A percentile compares a stretch with the other conserved stretches of the same genome.
phyloP scores from a whole-genome alignment of 1,140 invertebrate genomes.

The Lordiphosa collinella region DNA sequence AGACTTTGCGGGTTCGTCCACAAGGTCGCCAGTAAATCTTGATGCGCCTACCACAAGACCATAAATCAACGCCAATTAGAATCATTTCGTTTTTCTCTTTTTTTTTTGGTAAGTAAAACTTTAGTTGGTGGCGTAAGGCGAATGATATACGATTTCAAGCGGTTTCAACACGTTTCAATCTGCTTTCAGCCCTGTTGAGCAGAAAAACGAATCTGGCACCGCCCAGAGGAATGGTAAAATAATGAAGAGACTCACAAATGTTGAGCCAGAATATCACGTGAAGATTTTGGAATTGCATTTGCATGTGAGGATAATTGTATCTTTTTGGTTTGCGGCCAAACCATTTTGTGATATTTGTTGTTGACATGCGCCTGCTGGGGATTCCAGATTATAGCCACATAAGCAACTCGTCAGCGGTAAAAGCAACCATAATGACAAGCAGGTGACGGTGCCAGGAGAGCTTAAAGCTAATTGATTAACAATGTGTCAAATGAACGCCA shows the following conservation, averaged over 20 bases:
- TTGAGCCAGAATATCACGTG: background rate
- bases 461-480: slow-evolving; percentile 30
- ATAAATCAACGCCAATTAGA: slow-evolving; percentile 75
- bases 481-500: slow-evolving; percentile 1
- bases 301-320: background rate
- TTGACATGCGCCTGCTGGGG: slow-evolving; percentile 37
- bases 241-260: slow-evolving; percentile 37
- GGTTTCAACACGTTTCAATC: slow-evolving; percentile 60
- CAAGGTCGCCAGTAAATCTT: slow-evolving; percentile 29
- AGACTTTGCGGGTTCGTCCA: slow-evolving; percentile 21
- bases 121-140: background rate
- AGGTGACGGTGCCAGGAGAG: background rate
- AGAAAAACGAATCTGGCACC: background rate
- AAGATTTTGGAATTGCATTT: background rate
- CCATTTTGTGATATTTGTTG: slow-evolving; percentile 3
- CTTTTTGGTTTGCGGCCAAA: background rate
- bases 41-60: slow-evolving; percentile 53
- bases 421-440: background rate
- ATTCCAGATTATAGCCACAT: slow-evolving; percentile 20
- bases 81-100: slow-evolving; percentile 18
- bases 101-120: background rate
- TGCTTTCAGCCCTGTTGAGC: slow-evolving; percentile 7
- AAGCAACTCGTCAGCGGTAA: background rate
- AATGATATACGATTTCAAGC: slow-evolving; percentile 43
- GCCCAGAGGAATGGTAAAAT: slow-evolving; percentile 27